Conservation (phyloP, 2,113 vertebrate species). For the Drymodes brunneopygia region DNA sequence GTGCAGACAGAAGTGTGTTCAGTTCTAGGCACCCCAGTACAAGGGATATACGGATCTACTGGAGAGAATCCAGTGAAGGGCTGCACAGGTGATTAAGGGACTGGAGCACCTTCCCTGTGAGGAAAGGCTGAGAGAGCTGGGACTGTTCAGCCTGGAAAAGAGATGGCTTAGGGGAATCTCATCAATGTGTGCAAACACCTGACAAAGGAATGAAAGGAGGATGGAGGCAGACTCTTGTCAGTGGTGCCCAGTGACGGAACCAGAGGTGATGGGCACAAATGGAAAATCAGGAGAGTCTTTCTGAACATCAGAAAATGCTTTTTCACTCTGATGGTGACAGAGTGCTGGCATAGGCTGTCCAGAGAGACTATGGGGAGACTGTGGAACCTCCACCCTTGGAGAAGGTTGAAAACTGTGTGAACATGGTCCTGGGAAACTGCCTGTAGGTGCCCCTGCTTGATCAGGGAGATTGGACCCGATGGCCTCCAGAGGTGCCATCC, state of each 20-base stretch:
- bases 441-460: not conserved
- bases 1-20: not conserved
- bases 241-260: accelerated
- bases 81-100: not conserved
- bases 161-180: not conserved
- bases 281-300: not conserved
- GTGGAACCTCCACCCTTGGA: not conserved
- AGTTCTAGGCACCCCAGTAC: not conserved
- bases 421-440: not conserved
- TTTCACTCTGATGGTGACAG: not conserved
- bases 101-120: not conserved
- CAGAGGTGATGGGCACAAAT: not conserved
- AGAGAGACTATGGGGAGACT: too few relatives aligned
- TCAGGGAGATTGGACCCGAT: not conserved
- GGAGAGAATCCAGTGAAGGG: not conserved
- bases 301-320: accelerated
- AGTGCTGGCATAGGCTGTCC: accelerated
- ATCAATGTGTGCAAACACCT: not conserved
- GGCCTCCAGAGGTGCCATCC: not conserved
- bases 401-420: not conserved
- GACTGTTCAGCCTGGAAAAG: not conserved
- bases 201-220: not conserved
- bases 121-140: not conserved
- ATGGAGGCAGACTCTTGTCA: not conserved
- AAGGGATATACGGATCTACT: not conserved